These are phyloP conservation scores for Pheosia tremula DNA, from an alignment of 2,888 invertebrate species.

Conservation along the genomic window DNA sequence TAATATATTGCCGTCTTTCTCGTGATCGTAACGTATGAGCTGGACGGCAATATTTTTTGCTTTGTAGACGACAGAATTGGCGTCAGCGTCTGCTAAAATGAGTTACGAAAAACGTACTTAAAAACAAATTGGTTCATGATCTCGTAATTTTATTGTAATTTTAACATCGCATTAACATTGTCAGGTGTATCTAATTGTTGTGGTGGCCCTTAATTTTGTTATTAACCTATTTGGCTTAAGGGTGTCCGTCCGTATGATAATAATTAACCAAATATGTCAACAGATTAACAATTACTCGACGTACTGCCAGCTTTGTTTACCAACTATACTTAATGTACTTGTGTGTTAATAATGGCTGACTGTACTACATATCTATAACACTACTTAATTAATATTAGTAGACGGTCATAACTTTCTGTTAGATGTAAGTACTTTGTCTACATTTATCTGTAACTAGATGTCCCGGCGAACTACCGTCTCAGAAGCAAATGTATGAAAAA, in stretches of 20 bases:
- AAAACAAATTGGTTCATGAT: constrained; percentile 70
- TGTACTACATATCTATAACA: not conserved
- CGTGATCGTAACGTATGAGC: not conserved
- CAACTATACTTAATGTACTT: not conserved
- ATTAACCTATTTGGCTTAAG: constrained; percentile 34
- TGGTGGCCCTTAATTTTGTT: constrained; percentile 50
- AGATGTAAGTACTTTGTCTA: constrained; percentile 2
- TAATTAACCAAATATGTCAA: constrained; percentile 35
- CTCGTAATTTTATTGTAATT: constrained; percentile 61
- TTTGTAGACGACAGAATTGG: not conserved
- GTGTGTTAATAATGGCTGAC: not conserved
- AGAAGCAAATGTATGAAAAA: too few species aligned
- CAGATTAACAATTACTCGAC: constrained; percentile 10
- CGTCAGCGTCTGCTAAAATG: not conserved
- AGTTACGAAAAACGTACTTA: constrained; percentile 54
- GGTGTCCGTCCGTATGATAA: constrained; percentile 61
- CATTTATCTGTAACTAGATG: too few species aligned
- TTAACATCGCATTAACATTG: constrained; percentile 24
- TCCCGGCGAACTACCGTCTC: not conserved
- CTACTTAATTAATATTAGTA: not conserved
- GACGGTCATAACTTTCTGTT: constrained; percentile 22
- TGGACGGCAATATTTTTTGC: not conserved
- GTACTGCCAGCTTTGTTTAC: constrained; percentile 3
- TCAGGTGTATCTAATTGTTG: constrained; percentile 39
- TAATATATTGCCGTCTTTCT: not conserved